Base-by-base conservation (phyloP, 2,113 vertebrate species). In the Pangasianodon gigas region DNA sequence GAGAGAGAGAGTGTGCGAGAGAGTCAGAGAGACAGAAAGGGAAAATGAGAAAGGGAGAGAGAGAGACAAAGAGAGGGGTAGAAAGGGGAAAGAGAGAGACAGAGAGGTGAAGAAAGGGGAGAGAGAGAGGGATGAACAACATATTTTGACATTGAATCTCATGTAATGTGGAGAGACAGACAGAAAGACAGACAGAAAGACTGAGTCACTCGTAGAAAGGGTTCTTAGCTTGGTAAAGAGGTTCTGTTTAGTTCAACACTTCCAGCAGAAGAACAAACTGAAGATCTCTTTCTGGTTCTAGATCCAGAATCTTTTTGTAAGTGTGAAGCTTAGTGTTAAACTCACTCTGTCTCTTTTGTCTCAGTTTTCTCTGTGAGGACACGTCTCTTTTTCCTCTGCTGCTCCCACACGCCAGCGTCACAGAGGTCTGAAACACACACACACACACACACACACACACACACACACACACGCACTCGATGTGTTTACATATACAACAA, bases 271-370 rank as follows among this genome's bases (percentile, higher is more conserved):
- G 46, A 16, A 81, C 41, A 81, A 29, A 16, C 11, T 16, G 29
- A 51, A 80, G 37, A 46, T 77, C 74, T 77, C 41, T 18, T 16
- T 71, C 14, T n/a, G 29, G 65, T n/a, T 67, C 29, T 67, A 62
- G 21, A 62, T 62, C 60, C 65, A n/a, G 9, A 67, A n/a, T 37
- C 14, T 44, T 41, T 46, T 0, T 10, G 75, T 10, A 2, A 26
- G 75, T n/a, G 48, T 81, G 29, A 7, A 32, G 26, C 6, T 56
- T 18, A 3, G 24, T 11, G 29, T 81, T 37, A 74, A 4, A 85
- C 91, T 88, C 75, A 92, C 91, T 91, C 11, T 86, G 79, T 58
- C 89, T 77, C 54, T 65, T 89, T 62, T 44, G 79, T 77, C 88
- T 89, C 32, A 1, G 29, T 89, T 79, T 89, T 16, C 14, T 60